phyloP scores from a whole-genome alignment of 2,113 vertebrate species.

The Pandion haliaetus region DNA sequence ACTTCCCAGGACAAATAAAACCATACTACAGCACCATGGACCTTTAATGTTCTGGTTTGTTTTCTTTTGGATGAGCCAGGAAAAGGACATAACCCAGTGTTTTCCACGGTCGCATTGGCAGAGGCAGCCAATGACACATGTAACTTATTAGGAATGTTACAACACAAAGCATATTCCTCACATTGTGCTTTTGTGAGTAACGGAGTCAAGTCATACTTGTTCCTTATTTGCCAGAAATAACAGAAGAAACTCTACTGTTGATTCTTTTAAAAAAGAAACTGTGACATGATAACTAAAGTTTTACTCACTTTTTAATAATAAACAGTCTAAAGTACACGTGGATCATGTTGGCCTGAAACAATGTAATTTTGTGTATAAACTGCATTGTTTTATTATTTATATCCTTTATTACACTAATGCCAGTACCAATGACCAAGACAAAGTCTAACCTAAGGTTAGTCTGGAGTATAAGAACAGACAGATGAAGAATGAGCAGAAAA shows the following conservation, averaged over 20 bases:
- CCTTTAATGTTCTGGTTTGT: neutral
- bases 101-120: neutral
- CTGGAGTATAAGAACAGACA: neutral
- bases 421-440: neutral
- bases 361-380: neutral
- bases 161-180: fast-evolving
- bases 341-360: neutral
- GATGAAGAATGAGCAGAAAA: neutral
- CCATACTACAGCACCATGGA: neutral
- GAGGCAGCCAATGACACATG: neutral
- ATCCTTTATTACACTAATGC: neutral
- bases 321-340: neutral
- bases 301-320: neutral
- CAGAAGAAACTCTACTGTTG: neutral
- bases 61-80: neutral
- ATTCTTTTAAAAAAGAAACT: neutral
- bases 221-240: constrained; percentile 8
- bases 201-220: neutral
- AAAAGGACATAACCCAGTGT: neutral
- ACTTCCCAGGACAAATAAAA: neutral
- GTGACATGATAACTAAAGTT: neutral
- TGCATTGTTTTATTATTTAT: neutral
- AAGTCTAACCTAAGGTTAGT: neutral
- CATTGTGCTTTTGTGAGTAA: neutral
- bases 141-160: neutral